Base-by-base conservation (phyloP, 2,797 vertebrate species). In the Enteromius viviparus region DNA sequence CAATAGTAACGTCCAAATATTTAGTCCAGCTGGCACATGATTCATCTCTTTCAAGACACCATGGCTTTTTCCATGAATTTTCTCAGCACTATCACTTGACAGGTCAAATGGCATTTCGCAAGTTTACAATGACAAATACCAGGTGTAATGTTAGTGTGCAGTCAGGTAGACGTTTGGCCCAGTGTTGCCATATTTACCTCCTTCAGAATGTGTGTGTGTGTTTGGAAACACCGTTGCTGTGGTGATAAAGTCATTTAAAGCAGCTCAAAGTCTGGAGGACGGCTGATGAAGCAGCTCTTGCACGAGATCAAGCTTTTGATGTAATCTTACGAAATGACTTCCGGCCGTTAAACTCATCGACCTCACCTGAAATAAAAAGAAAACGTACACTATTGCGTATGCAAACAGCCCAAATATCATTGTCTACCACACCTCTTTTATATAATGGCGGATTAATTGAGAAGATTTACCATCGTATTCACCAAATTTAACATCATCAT, bases 111-210 rank as follows among this genome's bases (percentile, higher is more conserved):
- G 51, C 58, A 21, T 81, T 55, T 23, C 40, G 15, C 51, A 80
- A 45, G 42, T 71, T 64, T 29, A 78, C 21, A 26, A 26, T 47
- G 66, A 81, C 45, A 64, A 12, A 53, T 34, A 23, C 21, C 42
- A 78, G 58, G 62, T 81, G 64, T 51, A n/a, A 7, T 5, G 64
- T 23, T 15, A 91, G 92, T 85, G 88, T 83, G 80, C 62, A 1
- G 19, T 29, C 37, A 76, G 74, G 66, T 87, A 88, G 87, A 89
- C 65, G 19, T 68, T 76, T 86, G 81, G 87, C 76, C 64, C 87
- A 23, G 71, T 4, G 8, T 83, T 79, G 78, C 88, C 86, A 82
- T 89, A 89, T 91, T 92, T 90, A 90, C 86, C 87, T 89, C 89
- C 85, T 53, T 62, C 65, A 70, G 17, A 4, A 4, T 76, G 65